A percentile compares a stretch with the other conserved stretches of the same genome.
phyloP scores from a whole-genome alignment of 1,140 invertebrate species.

The Atopsyche davidsoni region DNA sequence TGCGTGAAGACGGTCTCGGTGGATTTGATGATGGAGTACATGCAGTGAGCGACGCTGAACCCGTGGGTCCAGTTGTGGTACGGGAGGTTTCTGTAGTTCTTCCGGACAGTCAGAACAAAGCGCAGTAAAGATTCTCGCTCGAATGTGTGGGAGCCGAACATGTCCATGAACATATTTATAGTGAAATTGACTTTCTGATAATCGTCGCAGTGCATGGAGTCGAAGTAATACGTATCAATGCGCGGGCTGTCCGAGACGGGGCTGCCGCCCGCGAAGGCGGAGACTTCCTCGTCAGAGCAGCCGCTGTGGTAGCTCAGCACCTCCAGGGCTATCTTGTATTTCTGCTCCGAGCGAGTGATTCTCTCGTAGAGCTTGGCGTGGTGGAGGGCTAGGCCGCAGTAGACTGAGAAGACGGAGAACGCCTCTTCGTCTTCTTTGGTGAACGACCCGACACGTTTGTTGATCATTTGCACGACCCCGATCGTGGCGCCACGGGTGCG shows the following conservation, averaged over 20 bases:
- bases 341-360: conserved; percentile 76
- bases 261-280: conserved; percentile 42
- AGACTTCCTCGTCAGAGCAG: conserved; percentile 65
- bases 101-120: conserved; percentile 74
- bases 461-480: conserved; percentile 85
- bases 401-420: conserved; percentile 79
- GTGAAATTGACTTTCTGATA: conserved; percentile 63
- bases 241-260: conserved; percentile 34
- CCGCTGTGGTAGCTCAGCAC: conserved; percentile 80
- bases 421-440: conserved; percentile 72
- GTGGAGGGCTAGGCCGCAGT: conserved; percentile 78
- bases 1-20: conserved; percentile 50
- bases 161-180: conserved; percentile 73
- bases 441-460: conserved; percentile 66
- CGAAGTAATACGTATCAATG: conserved; percentile 63
- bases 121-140: conserved; percentile 56
- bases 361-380: conserved; percentile 82
- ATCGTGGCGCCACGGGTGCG: conserved; percentile 68
- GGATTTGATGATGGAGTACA: conserved; percentile 70
- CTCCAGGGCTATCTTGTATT: conserved; percentile 75
- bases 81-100: conserved; percentile 75
- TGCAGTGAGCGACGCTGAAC: conserved; percentile 77
- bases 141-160: conserved; percentile 59
- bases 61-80: conserved; percentile 86
- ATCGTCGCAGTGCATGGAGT: conserved; percentile 61